These are phyloP conservation scores for Calyptommatus sinebrachiatus DNA, from an alignment of 2,113 vertebrate genomes.

Conservation along the genomic window DNA sequence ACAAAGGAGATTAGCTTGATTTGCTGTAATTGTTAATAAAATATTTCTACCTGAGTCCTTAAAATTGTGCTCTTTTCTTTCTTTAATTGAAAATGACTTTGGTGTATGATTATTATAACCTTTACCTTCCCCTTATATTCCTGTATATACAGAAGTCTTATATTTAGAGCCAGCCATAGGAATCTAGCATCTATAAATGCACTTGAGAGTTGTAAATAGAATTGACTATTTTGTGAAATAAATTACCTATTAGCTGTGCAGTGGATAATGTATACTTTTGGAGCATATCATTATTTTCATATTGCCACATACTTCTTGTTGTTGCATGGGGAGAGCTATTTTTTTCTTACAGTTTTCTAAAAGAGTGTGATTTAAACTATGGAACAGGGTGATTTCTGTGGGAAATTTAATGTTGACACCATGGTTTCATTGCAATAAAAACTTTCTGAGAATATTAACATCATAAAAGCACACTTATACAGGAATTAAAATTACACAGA, in stretches of 20 bases:
- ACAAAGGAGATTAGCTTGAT: constrained; percentile 63
- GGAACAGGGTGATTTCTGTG: constrained; percentile 56
- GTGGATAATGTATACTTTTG: constrained; percentile 67
- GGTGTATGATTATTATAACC: constrained; percentile 78
- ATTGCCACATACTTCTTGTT: constrained; percentile 58
- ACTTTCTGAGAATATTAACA: constrained; percentile 47
- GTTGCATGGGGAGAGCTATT: constrained; percentile 64
- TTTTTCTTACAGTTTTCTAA: constrained; percentile 44
- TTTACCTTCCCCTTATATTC: constrained; percentile 69
- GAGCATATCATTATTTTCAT: constrained; percentile 69
- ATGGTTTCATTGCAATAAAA: constrained; percentile 58
- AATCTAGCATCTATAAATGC: constrained; percentile 63
- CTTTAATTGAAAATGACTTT: constrained; percentile 80
- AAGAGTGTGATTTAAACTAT: constrained; percentile 57
- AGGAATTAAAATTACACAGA: constrained; percentile 52
- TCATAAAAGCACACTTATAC: constrained; percentile 44
- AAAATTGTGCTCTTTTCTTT: constrained; percentile 76
- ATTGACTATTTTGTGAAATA: constrained; percentile 59
- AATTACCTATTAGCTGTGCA: constrained; percentile 64
- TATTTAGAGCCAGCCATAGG: constrained; percentile 72
- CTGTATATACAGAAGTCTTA: constrained; percentile 66
- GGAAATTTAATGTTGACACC: constrained; percentile 72
- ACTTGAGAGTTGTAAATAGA: constrained; percentile 63
- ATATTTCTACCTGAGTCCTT: constrained; percentile 75
- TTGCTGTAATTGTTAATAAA: constrained; percentile 60